A percentile compares a stretch with the other conserved stretches of the same genome.
These are phyloP conservation scores for Drosophila ohnishii DNA, from an alignment of 1,140 invertebrate species.

Conservation along the genomic window DNA sequence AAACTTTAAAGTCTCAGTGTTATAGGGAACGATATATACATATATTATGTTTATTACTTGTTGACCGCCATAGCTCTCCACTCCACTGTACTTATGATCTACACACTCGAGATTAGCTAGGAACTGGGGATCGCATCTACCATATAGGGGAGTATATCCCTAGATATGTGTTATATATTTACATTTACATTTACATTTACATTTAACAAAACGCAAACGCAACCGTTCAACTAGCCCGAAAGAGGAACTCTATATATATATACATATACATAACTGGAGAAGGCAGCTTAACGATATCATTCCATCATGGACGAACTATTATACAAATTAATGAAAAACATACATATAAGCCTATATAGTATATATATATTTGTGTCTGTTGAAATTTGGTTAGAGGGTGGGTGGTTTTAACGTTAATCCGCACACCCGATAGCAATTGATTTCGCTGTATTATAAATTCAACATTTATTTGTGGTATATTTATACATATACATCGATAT, in stretches of 20 bases:
- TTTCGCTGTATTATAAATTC: constrained; percentile 51
- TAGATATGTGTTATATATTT: constrained; percentile 18
- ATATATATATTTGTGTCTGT: constrained; percentile 48
- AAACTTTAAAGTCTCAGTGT: constrained; percentile 44
- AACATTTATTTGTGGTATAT: constrained; percentile 61
- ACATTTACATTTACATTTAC: constrained; percentile 19
- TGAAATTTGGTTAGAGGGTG: constrained; percentile 26
- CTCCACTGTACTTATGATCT: constrained; percentile 54
- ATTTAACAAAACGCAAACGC: constrained; percentile 51
- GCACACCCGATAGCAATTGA: constrained; percentile 1
- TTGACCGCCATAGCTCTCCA: constrained; percentile 29
- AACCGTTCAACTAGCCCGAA: constrained; percentile 65
- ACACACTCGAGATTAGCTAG: constrained; percentile 26
- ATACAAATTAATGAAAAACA: constrained; percentile 35
- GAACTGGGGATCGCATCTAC: neutral
- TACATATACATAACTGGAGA: constrained; percentile 43
- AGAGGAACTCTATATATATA: constrained; percentile 35
- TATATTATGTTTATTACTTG: constrained; percentile 49
- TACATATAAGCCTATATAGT: constrained; percentile 28
- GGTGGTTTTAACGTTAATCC: neutral
- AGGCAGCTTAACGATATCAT: constrained; percentile 33
- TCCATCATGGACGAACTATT: constrained; percentile 33
- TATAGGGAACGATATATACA: constrained; percentile 8
- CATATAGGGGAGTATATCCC: constrained; percentile 5
- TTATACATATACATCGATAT: constrained; percentile 61